Evolutionary conservation across 2,888 invertebrate genomes (phyloP).

Genomic region (Pteria penguin): DNA sequence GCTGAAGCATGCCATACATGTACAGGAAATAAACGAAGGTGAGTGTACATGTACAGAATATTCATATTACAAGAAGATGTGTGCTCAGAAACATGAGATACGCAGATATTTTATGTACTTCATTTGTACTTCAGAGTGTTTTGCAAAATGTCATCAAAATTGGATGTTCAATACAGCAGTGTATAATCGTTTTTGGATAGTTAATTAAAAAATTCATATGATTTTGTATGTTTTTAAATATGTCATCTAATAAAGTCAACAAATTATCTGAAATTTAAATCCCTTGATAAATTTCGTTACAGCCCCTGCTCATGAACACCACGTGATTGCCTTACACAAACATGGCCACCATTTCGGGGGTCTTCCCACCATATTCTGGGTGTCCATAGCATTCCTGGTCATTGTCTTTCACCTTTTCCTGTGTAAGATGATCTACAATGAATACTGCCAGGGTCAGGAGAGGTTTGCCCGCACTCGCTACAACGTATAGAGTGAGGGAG

Average conservation of each 20-base stretch:
- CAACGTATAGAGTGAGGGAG: conserved; percentile 59
- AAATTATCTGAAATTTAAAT: background rate
- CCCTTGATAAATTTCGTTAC: conserved; percentile 56
- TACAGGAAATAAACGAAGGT: conserved; percentile 84
- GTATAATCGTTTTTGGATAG: background rate
- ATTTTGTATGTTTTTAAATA: background rate
- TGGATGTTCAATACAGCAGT: background rate
- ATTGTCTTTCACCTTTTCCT: conserved; percentile 95
- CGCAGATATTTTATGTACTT: too few species aligned
- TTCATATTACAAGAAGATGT: too few species aligned
- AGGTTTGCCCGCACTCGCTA: conserved; percentile 65
- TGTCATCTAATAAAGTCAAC: background rate
- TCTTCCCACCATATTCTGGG: conserved; percentile 94
- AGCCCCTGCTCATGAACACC: conserved; percentile 94
- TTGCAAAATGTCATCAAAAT: too few species aligned
- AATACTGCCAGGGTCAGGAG: conserved; percentile 85
- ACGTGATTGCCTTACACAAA: conserved; percentile 92
- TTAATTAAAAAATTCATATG: background rate
- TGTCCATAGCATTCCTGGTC: conserved; percentile 91
- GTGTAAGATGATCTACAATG: conserved; percentile 93
- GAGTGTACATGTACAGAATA: too few species aligned
- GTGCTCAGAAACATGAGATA: too few species aligned
- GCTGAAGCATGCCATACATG: conserved; percentile 93
- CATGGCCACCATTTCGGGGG: conserved; percentile 95
- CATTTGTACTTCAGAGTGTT: too few species aligned